Base-by-base conservation (phyloP, 2,797 vertebrate genomes). In the Platalea minor region DNA sequence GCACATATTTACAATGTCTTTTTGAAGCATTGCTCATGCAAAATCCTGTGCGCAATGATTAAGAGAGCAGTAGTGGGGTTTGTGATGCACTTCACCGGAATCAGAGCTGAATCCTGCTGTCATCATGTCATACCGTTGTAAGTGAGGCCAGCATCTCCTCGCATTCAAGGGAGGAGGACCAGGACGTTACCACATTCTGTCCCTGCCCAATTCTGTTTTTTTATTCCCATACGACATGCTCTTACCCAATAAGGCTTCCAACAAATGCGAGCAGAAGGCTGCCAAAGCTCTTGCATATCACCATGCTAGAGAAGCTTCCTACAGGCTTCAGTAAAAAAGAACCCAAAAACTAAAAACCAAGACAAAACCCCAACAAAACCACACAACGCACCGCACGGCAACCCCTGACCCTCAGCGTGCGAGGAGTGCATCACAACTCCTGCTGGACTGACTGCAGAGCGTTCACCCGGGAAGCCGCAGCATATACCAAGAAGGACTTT, bases 1-100 rank as follows among this genome's bases (percentile, higher is more conserved):
- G 7, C 23, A 14, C 1, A 3, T 7, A 3, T 45, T 37, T 23
- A 10, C 61, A 21, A 16, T 3, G 6, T 48, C 5, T 29, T 69
- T 74, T 25, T 15, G 56, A 74, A 78, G 50, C 37, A 19, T 5
- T 17, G 43, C 60, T 35, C 17, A 29, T 14, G 74, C 60, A 63
- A 46, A 53, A 53, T 17, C 31, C 37, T 29, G 26, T 4, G 20
- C 15, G 5, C 13, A 13, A 4, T 6, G 17, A 18, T 20, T 31
- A 41, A 24, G 31, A 57, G 31, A 63, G 50, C 50, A 84, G 41
- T 9, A 31, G 11, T 14, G 60, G 9, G 7, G 6, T 48, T 54
- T 60, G 56, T 31, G 56, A 53, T 31, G 50, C 0, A 0, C 41
- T 73, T 61, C 73, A 59, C 23, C 1, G 1, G 29, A 35, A 46